A percentile compares a stretch with the other conserved stretches of the same genome.
These are phyloP conservation scores for Microchrysa polita DNA, from an alignment of 2,888 invertebrate genomes.

Conservation along the genomic window DNA sequence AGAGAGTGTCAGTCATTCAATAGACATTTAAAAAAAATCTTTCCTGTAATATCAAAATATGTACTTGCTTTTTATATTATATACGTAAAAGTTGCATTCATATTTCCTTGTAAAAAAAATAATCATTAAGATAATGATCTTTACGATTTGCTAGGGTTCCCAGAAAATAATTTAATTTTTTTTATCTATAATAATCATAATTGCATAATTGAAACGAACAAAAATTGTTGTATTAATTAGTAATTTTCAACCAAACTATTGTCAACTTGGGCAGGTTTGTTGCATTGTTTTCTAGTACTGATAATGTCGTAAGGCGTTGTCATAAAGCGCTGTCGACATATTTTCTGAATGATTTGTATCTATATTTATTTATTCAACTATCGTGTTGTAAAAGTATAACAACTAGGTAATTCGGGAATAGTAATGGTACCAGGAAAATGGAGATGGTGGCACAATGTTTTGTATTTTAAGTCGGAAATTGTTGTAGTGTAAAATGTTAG, in stretches of 20 bases:
- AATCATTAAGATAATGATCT: neutral
- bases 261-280: neutral
- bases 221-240: neutral
- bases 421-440: neutral
- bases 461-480: neutral
- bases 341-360: slow-evolving; percentile 15
- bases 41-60: neutral
- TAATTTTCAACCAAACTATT: too few species aligned
- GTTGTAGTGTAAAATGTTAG: neutral
- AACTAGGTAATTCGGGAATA: neutral
- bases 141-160: neutral
- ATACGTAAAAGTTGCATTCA: slow-evolving; percentile 27
- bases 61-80: slow-evolving; percentile 1
- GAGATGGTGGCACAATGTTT: neutral
- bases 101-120: neutral
- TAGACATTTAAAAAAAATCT: slow-evolving; percentile 45
- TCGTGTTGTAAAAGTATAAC: neutral
- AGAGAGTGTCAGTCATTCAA: slow-evolving; percentile 65
- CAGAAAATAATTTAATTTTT: neutral
- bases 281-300: neutral
- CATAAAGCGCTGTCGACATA: slow-evolving; percentile 51
- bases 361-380: neutral
- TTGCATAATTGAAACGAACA: neutral
- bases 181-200: neutral
- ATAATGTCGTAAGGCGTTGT: slow-evolving; percentile 46